Conservation (phyloP, 2,888 invertebrate species). For the Arenicola marina region DNA sequence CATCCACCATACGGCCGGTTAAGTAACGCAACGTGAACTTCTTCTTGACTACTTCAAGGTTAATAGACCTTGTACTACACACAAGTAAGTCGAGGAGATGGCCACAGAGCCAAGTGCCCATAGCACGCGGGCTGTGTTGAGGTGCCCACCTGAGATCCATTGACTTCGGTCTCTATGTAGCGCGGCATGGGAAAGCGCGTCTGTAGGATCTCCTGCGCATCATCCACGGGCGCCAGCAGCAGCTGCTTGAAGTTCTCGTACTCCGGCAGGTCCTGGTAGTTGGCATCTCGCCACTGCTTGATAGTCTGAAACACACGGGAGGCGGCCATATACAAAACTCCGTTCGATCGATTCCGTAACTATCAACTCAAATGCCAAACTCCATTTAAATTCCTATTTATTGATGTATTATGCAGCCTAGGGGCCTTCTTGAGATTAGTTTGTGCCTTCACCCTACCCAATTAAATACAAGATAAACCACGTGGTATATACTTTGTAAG, state of each 20-base stretch:
- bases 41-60: no score
- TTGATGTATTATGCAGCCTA: neutral
- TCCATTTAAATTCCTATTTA: neutral
- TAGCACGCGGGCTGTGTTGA: no score
- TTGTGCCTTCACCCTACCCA: no score
- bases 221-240: conserved; percentile 92
- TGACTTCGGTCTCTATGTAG: conserved; percentile 98
- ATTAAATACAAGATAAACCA: no score
- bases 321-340: neutral
- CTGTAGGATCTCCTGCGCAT: conserved; percentile 94
- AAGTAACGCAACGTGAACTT: no score
- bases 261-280: conserved; percentile 93
- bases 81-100: no score
- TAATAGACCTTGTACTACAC: no score
- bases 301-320: conserved; percentile 79
- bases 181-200: conserved; percentile 97
- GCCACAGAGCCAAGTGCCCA: no score
- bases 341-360: neutral
- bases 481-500: no score
- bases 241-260: conserved; percentile 97
- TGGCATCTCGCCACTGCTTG: conserved; percentile 92
- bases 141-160: conserved; percentile 87
- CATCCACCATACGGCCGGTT: no score
- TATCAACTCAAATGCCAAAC: neutral
- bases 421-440: no score